Evolutionary conservation across 2,113 vertebrate genomes (phyloP).

Genomic region (Myocastor coypus): DNA sequence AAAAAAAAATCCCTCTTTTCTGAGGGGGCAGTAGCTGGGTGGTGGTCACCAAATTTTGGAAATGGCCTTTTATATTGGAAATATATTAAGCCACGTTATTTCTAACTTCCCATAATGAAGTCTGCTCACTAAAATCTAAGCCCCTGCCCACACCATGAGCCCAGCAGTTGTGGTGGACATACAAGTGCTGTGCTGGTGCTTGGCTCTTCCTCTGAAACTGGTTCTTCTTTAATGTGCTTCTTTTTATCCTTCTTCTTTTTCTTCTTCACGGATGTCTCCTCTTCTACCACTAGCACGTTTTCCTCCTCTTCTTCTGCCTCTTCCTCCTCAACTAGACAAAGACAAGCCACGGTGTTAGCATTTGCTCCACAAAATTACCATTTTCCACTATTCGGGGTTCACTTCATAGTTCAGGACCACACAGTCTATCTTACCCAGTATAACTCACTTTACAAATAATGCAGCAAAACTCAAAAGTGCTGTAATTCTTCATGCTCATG

Average conservation of each 20-base stretch:
- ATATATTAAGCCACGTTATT: background rate
- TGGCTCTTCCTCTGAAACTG: constrained; percentile 81
- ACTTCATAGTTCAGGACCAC: background rate
- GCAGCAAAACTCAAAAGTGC: background rate
- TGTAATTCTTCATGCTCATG: background rate
- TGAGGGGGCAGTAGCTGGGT: background rate
- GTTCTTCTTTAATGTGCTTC: constrained; percentile 84
- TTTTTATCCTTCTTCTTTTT: constrained; percentile 95
- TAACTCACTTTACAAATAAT: background rate
- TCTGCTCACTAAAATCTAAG: background rate
- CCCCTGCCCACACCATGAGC: background rate
- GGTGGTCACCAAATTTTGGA: background rate
- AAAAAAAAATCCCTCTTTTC: background rate
- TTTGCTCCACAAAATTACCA: background rate
- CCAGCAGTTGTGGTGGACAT: constrained; percentile 33
- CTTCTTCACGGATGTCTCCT: constrained; percentile 88
- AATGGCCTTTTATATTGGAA: background rate
- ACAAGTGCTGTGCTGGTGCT: constrained; percentile 79
- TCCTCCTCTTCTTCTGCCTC: constrained; percentile 77
- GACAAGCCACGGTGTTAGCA: background rate
- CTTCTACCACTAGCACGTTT: constrained; percentile 83
- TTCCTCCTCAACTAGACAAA: constrained; percentile 71
- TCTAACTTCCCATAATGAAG: background rate
- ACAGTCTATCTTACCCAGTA: background rate
- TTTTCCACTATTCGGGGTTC: background rate